Evolutionary conservation across 1,140 invertebrate genomes (phyloP), one percentile per base, ranked within the genome.

Genomic region (Calliopsis andreniformis): DNA sequence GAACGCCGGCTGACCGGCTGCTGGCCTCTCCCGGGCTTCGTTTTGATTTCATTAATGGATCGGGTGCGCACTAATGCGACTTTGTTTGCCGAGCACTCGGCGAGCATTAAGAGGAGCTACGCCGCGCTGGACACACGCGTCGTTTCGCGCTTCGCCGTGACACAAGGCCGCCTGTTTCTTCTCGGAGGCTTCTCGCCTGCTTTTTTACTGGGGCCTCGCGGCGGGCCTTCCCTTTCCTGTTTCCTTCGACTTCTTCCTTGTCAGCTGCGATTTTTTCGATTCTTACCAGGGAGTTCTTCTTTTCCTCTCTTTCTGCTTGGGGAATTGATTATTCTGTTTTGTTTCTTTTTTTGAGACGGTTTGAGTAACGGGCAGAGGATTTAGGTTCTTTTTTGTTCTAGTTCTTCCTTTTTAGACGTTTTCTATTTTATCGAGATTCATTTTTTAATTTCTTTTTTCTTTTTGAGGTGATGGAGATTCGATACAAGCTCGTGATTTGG

Each of bases 11-110:
- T 42, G 20, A 5, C 0, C 79, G 25, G 64, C 42, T 32, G 14
- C 63, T 42, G 20, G 10, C 0, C 20, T 79, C 62, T 72, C 61
- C 75, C 45, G 45, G 76, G 72, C 53, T 75, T 64, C 72, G 82
- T 87, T 88, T 88, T 85, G 82, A 87, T 88, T 87, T 87, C 86
- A 87, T 88, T 87, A 87, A 88, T 87, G 87, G 84, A 86, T 87
- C 86, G 82, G 79, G 80, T 87, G 76, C 78, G 69, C 81, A 82
- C 86, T 88, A 87, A 88, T 88, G 86, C 78, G 79, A 69, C 79
- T 83, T 80, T 89, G 82, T 89, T 89, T 89, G 82, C 86, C 73
- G 61, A 89, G 84, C 87, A 86, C 87, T 89, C 77, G 76, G 68
- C 71, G 83, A 79, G 80, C 87, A 85, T 86, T 87, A 89, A 87